Conservation (phyloP, 2,888 invertebrate species). For the Leptopilina syphax region DNA sequence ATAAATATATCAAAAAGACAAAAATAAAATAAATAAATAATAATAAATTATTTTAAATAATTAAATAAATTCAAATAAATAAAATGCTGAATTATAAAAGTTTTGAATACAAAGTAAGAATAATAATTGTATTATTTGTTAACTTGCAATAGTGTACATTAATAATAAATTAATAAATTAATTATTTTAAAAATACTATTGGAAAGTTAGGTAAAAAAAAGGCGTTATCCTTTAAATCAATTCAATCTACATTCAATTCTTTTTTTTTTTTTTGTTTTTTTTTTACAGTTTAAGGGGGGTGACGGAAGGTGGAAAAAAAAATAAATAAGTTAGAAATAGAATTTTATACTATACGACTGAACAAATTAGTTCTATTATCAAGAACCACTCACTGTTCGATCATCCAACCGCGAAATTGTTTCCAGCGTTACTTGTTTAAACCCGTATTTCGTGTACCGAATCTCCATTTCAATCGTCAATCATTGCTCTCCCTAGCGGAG, state of each 20-base stretch:
- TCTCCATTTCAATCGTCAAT: constrained; percentile 20
- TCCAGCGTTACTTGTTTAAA: constrained; percentile 20
- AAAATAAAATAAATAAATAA: no score
- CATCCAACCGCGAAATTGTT: constrained; percentile 32
- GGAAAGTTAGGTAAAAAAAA: no score
- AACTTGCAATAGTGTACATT: no score
- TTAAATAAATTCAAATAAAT: no score
- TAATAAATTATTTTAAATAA: no score
- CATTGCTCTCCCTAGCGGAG: constrained; percentile 12
- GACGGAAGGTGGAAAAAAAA: background rate
- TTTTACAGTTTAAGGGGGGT: no score
- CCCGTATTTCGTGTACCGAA: constrained; percentile 21
- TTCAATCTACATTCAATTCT: background rate
- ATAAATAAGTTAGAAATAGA: background rate
- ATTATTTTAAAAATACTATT: no score
- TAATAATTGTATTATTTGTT: no score
- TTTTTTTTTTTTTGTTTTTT: background rate
- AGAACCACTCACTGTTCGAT: constrained; percentile 22
- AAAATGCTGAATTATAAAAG: no score
- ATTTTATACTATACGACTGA: constrained; percentile 4
- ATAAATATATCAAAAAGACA: no score
- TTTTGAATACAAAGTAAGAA: no score
- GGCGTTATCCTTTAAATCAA: background rate
- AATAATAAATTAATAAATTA: no score
- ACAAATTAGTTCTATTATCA: constrained; percentile 22